Evolutionary conservation across 2,113 vertebrate genomes (phyloP).

Genomic region (Rafetus swinhoei): DNA sequence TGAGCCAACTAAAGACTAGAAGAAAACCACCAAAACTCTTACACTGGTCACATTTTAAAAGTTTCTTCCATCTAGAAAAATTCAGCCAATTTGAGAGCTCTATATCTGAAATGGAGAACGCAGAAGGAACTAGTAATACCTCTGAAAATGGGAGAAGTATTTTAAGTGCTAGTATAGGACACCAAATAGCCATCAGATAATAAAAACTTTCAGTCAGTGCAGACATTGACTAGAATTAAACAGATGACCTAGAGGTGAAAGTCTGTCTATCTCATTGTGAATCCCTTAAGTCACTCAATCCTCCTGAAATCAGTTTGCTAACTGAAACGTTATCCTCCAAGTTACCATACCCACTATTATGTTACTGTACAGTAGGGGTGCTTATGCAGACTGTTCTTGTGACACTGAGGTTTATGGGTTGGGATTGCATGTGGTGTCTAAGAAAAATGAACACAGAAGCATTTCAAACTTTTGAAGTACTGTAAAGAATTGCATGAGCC

Average conservation of each 20-base stretch:
- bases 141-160: neutral
- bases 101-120: neutral
- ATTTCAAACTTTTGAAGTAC: neutral
- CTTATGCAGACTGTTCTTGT: neutral
- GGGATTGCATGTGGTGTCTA: neutral
- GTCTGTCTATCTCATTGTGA: slow-evolving; percentile 39
- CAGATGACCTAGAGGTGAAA: slow-evolving; percentile 46
- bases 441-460: neutral
- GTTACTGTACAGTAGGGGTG: neutral
- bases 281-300: slow-evolving; percentile 21
- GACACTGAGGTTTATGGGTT: rapidly evolving
- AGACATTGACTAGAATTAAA: slow-evolving; percentile 32
- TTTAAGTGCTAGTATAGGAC: neutral
- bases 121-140: neutral
- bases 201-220: slow-evolving; percentile 17
- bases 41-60: neutral
- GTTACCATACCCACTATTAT: neutral
- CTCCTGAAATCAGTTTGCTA: neutral
- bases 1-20: neutral
- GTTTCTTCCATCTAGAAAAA: neutral
- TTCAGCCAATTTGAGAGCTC: neutral
- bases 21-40: neutral
- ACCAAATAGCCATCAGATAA: slow-evolving; percentile 7
- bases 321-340: neutral
- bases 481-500: neutral